phyloP scores from a whole-genome alignment of 2,113 vertebrate genomes.

The Cyrtonyx montezumae region DNA sequence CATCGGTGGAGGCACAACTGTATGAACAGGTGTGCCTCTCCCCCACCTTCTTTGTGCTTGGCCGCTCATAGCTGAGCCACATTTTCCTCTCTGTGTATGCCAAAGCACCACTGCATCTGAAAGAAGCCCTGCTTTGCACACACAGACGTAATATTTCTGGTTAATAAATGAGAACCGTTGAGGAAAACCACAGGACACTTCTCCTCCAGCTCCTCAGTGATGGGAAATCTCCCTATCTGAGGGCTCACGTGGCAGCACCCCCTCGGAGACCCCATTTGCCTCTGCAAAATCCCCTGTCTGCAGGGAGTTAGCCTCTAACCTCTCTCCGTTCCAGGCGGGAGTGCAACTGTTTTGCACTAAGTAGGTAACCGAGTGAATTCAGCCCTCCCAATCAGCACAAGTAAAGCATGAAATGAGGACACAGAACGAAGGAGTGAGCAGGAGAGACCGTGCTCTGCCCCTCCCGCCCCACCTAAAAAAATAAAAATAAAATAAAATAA shows the following conservation, averaged over 20 bases:
- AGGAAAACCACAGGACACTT: slow-evolving; percentile 27
- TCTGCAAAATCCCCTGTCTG: slow-evolving; percentile 70
- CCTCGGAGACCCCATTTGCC: slow-evolving; percentile 64
- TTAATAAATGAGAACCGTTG: background rate
- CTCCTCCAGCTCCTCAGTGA: slow-evolving; percentile 3
- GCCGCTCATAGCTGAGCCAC: background rate
- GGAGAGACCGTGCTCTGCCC: background rate
- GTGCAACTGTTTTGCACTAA: slow-evolving; percentile 74
- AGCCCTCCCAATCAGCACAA: slow-evolving; percentile 77
- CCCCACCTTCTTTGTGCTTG: background rate
- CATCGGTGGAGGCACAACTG: fast-evolving
- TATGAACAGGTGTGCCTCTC: background rate
- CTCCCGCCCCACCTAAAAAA: background rate
- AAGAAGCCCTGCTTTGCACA: background rate
- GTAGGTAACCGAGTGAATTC: slow-evolving; percentile 76
- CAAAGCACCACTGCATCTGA: background rate
- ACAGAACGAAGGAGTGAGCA: slow-evolving; percentile 38
- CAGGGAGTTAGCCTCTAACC: slow-evolving; percentile 62
- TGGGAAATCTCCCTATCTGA: slow-evolving; percentile 31
- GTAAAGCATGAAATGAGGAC: slow-evolving; percentile 84
- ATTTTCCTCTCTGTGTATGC: background rate
- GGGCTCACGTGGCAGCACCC: slow-evolving; percentile 21
- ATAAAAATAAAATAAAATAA: slow-evolving; percentile 16
- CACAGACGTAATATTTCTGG: background rate
- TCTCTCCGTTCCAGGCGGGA: slow-evolving; percentile 68